Evolutionary conservation across 2,888 invertebrate genomes (phyloP), one percentile per base, ranked within the genome.

Genomic region (Halictus ligatus): DNA sequence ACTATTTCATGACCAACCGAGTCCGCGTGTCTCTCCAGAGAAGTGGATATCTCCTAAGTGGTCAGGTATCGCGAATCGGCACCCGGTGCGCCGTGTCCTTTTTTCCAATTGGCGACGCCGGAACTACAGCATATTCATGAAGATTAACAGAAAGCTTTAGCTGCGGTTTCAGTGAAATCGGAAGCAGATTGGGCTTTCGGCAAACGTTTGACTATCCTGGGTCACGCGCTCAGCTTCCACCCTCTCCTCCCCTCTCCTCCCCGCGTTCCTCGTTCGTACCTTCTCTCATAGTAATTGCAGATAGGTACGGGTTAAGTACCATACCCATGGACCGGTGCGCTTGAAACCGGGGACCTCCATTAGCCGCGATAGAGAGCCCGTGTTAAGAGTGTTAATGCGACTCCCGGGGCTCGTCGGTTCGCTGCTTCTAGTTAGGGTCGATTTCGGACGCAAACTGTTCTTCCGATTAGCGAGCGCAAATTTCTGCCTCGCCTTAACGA

Each of bases 321-420:
- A 86, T 89, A 87, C 89, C 90, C 91, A 86, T 88, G 91, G 87
- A 83, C 86, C 86, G 78, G 75, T 84, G 78, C 87, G 84, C 86
- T 87, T 85, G 89, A 85, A 87, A 88, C 90, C 88, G 90, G 86
- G 91, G 90, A 92, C 91, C 93, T 92, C 92, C 93, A 93, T 93
- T 93, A 93, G 91, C 91, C 74, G 87, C 91, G 92, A 93, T 91
- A 92, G 92, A 93, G 92, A 92, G 92, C 90, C 89, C 89, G 89
- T 90, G 92, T 91, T 92, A 90, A 91, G 92, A 92, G 92, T 92
- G 92, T 90, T 93, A 93, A 93, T 93, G 92, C 91, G 89, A 89
- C 91, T 90, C 86, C 75, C 77, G 90, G 88, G 90, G 85, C 87
- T 89, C 85, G 84, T 86, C 85, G 82, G 79, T 79, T 84, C 88